These are phyloP conservation scores for Lytechinus variegatus DNA, from an alignment of 35 echinoderm and acorn worm genomes.

Conservation along the genomic window DNA sequence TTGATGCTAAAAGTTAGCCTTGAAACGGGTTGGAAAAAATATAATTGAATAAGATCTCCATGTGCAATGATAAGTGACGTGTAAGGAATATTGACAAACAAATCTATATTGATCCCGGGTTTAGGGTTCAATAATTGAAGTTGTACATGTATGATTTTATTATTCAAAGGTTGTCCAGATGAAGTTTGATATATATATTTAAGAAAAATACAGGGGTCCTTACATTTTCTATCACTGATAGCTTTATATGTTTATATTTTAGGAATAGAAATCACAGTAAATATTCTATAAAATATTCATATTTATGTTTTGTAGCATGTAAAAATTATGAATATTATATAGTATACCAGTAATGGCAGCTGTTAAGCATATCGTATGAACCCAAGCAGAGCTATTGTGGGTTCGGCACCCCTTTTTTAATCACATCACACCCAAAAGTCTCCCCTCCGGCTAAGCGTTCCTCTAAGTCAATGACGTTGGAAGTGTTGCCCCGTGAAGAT, in stretches of 20 bases:
- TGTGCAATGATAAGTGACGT: not conserved
- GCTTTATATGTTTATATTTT: not conserved
- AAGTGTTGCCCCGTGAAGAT: not conserved
- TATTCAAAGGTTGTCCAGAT: not conserved
- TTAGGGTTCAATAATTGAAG: not conserved
- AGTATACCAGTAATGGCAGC: not conserved
- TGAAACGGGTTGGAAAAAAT: not conserved
- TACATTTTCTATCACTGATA: too few relatives aligned
- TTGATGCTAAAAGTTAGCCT: not conserved
- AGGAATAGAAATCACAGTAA: not conserved
- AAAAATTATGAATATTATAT: not conserved
- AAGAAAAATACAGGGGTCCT: too few relatives aligned
- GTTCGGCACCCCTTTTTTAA: not conserved
- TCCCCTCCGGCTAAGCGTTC: not conserved
- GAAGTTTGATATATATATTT: too few relatives aligned
- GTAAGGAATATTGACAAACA: not conserved
- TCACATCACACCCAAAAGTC: slow-evolving; percentile 25
- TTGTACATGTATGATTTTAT: not conserved
- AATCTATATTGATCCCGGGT: not conserved
- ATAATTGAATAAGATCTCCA: not conserved
- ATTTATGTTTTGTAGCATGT: not conserved
- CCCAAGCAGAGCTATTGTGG: slow-evolving; percentile 22
- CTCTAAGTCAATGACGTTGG: not conserved
- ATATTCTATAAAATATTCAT: not conserved
- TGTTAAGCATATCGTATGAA: slow-evolving; percentile 1